A percentile compares a stretch with the other conserved stretches of the same genome.
These are phyloP conservation scores for Agrypnus murinus DNA, from an alignment of 2,888 invertebrate genomes.

Conservation along the genomic window DNA sequence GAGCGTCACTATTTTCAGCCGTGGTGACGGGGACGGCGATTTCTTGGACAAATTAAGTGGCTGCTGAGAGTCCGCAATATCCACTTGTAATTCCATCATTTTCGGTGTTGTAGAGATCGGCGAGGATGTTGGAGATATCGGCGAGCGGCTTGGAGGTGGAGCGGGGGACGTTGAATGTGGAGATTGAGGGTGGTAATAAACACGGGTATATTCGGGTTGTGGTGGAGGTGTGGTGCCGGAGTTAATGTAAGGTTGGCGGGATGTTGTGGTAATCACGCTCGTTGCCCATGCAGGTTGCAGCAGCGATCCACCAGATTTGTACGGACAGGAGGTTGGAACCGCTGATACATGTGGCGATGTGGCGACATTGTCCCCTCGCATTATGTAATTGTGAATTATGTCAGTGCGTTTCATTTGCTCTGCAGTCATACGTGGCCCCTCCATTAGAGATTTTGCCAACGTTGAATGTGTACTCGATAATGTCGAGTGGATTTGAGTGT, in stretches of 20 bases:
- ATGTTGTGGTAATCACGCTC: slow-evolving; percentile 77
- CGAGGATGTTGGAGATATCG: slow-evolving; percentile 71
- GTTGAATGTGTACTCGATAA: slow-evolving; percentile 92
- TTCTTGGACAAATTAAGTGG: slow-evolving; percentile 93
- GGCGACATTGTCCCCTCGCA: slow-evolving; percentile 79
- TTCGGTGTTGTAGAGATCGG: slow-evolving; percentile 71
- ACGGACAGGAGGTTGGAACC: slow-evolving; percentile 71
- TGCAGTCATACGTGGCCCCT: slow-evolving; percentile 94
- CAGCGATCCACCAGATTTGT: slow-evolving; percentile 63
- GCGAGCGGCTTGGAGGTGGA: slow-evolving; percentile 67
- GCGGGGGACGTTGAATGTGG: slow-evolving; percentile 71
- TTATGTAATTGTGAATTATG: slow-evolving; percentile 93
- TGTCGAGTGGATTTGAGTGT: slow-evolving; percentile 73
- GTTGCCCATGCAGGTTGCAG: slow-evolving; percentile 72
- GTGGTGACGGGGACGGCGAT: slow-evolving; percentile 84
- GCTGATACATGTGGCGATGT: slow-evolving; percentile 74
- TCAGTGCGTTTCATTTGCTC: slow-evolving; percentile 94
- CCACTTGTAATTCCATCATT: slow-evolving; percentile 86
- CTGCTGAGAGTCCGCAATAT: slow-evolving; percentile 86
- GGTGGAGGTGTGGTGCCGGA: slow-evolving; percentile 63
- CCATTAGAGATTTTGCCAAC: slow-evolving; percentile 91
- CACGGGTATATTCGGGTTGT: slow-evolving; percentile 70
- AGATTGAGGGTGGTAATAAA: slow-evolving; percentile 68
- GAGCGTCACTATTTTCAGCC: slow-evolving; percentile 71
- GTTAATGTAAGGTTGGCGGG: slow-evolving; percentile 69